phyloP scores from a whole-genome alignment of 2,888 invertebrate species.

The Apeira syringaria region DNA sequence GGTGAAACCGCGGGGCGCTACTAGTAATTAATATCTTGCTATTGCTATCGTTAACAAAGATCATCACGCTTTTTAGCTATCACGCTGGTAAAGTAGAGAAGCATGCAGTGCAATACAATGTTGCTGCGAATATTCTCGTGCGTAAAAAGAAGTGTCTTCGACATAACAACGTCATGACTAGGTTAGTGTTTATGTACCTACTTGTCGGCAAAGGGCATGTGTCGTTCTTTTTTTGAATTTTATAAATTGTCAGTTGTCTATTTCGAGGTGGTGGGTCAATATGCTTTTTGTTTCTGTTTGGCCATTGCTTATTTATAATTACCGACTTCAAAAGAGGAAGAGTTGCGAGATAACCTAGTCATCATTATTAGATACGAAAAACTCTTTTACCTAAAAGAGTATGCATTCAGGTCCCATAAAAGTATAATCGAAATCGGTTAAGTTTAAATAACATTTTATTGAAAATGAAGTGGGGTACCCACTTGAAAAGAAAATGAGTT shows the following conservation, averaged over 20 bases:
- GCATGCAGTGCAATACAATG: slow-evolving; percentile 74
- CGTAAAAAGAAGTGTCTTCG: slow-evolving; percentile 71
- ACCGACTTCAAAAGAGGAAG: too few species aligned
- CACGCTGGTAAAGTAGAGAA: slow-evolving; percentile 74
- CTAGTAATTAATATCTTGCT: too few species aligned
- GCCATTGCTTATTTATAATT: background rate
- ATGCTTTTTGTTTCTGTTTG: background rate
- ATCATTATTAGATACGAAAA: too few species aligned
- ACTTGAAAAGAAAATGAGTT: too few species aligned
- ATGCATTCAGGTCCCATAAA: too few species aligned
- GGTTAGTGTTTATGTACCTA: slow-evolving; percentile 61
- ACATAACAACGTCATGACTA: slow-evolving; percentile 77
- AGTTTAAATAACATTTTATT: too few species aligned
- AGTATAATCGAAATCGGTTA: too few species aligned
- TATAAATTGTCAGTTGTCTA: slow-evolving; percentile 4
- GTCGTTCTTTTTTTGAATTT: slow-evolving; percentile 20
- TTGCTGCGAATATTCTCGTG: slow-evolving; percentile 66
- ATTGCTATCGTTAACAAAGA: too few species aligned
- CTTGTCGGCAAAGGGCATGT: slow-evolving; percentile 36
- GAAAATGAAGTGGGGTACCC: too few species aligned
- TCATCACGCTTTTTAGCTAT: slow-evolving; percentile 67
- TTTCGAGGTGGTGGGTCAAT: slow-evolving; percentile 18
- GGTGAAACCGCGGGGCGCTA: too few species aligned
- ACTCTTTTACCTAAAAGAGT: too few species aligned
- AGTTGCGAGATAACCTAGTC: too few species aligned